These are phyloP conservation scores for Hypotaenidia okinawae DNA, from an alignment of 2,797 vertebrate genomes.

Conservation along the genomic window DNA sequence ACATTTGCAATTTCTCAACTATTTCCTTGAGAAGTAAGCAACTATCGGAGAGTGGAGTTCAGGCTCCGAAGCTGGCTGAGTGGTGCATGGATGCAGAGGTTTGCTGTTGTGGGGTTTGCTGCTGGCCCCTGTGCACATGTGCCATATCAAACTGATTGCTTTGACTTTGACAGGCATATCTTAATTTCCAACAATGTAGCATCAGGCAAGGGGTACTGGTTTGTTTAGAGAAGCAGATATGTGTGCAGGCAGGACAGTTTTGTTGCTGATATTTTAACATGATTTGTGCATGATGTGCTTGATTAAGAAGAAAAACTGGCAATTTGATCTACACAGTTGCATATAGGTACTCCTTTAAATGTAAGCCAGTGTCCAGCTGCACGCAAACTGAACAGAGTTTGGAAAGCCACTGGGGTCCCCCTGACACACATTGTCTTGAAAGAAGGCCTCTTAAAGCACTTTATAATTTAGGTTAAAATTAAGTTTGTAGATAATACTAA, in stretches of 20 bases:
- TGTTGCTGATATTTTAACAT: background rate
- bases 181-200: background rate
- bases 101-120: background rate
- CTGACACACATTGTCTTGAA: background rate
- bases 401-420: background rate
- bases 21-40: background rate
- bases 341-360: background rate
- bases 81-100: accelerated
- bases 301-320: background rate
- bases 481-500: background rate
- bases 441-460: background rate
- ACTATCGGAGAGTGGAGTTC: background rate
- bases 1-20: background rate
- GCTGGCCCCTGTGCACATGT: background rate
- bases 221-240: background rate
- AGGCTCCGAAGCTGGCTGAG: background rate
- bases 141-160: background rate
- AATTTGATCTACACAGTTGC: background rate
- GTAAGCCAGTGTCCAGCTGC: background rate
- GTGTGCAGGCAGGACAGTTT: background rate
- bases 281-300: background rate
- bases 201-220: background rate
- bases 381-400: background rate
- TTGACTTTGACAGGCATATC: background rate
- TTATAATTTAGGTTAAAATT: background rate